Evolutionary conservation across 2,113 vertebrate species (phyloP).

Genomic region (Globicephala melas): DNA sequence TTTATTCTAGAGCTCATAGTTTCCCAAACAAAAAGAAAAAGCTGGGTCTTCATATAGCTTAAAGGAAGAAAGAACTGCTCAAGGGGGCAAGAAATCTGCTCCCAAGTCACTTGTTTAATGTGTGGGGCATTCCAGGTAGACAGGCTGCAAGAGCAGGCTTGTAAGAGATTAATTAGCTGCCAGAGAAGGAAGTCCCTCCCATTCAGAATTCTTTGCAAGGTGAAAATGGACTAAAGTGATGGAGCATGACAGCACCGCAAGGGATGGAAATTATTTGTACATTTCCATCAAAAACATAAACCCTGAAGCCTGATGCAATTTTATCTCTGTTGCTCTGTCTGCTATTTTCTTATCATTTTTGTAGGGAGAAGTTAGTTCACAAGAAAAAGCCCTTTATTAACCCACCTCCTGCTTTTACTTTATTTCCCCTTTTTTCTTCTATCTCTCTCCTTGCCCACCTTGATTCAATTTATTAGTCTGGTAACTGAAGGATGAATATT

Average conservation of each 20-base stretch:
- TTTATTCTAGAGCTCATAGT: background rate
- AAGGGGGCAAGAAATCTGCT: background rate
- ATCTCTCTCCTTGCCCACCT: background rate
- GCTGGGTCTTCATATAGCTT: background rate
- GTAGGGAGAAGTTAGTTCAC: constrained; percentile 50
- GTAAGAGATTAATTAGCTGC: constrained; percentile 82
- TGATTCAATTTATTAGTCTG: constrained; percentile 78
- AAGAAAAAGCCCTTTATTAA: constrained; percentile 27
- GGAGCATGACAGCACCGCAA: constrained; percentile 74
- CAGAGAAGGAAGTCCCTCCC: constrained; percentile 72
- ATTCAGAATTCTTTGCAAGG: constrained; percentile 77
- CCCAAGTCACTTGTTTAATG: constrained; percentile 35
- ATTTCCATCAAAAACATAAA: constrained; percentile 78
- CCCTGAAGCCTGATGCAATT: constrained; percentile 54
- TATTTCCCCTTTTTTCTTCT: background rate
- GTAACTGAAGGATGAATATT: constrained; percentile 67
- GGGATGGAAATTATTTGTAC: constrained; percentile 76
- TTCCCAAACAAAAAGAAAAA: constrained; percentile 30
- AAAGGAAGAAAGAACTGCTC: constrained; percentile 29
- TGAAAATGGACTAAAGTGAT: constrained; percentile 83
- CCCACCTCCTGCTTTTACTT: background rate
- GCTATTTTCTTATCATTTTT: constrained; percentile 54
- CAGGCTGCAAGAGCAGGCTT: constrained; percentile 72
- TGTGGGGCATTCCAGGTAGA: constrained; percentile 54
- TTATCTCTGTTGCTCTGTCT: constrained; percentile 53